A percentile compares a stretch with the other conserved stretches of the same genome.
Evolutionary conservation across 2,113 vertebrate species (phyloP).

Genomic region (Girardinichthys multiradiatus): DNA sequence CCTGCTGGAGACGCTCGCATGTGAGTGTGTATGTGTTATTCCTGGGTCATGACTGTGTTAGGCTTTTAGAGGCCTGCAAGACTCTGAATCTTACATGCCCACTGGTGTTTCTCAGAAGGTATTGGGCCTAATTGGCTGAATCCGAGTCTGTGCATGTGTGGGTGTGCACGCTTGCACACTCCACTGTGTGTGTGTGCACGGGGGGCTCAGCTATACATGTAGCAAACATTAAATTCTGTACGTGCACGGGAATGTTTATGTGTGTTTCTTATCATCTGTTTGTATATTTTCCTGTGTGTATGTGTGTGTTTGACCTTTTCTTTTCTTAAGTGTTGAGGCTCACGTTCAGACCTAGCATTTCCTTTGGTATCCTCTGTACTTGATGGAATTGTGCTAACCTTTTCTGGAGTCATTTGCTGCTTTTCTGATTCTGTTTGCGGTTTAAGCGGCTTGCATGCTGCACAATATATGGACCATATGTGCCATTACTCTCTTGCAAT

Average conservation of each 20-base stretch:
- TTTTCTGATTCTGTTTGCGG: constrained; percentile 46
- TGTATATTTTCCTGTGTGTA: constrained; percentile 23
- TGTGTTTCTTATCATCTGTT: constrained; percentile 47
- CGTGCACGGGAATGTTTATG: constrained; percentile 17
- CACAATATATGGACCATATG: constrained; percentile 60
- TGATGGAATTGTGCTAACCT: constrained; percentile 78
- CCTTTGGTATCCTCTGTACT: constrained; percentile 61
- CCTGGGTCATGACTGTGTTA: constrained; percentile 75
- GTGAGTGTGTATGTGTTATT: constrained; percentile 66
- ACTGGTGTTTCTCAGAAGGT: constrained; percentile 76
- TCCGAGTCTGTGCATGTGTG: constrained; percentile 48
- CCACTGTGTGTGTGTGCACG: constrained; percentile 14
- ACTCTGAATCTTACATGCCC: constrained; percentile 70
- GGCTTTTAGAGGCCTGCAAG: constrained; percentile 70
- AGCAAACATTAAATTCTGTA: constrained; percentile 14
- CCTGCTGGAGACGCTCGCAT: constrained; percentile 40
- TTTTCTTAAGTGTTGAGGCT: constrained; percentile 57
- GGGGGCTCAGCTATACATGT: constrained; percentile 1
- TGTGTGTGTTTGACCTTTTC: constrained; percentile 61
- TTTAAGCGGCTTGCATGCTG: constrained; percentile 46
- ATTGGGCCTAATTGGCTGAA: constrained; percentile 72
- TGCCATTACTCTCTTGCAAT: constrained; percentile 68
- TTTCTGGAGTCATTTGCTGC: constrained; percentile 73
- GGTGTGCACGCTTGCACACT: constrained; percentile 1
- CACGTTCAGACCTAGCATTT: constrained; percentile 66